phyloP scores from a whole-genome alignment of 2,888 invertebrate genomes.

The Tribolium freemani region DNA sequence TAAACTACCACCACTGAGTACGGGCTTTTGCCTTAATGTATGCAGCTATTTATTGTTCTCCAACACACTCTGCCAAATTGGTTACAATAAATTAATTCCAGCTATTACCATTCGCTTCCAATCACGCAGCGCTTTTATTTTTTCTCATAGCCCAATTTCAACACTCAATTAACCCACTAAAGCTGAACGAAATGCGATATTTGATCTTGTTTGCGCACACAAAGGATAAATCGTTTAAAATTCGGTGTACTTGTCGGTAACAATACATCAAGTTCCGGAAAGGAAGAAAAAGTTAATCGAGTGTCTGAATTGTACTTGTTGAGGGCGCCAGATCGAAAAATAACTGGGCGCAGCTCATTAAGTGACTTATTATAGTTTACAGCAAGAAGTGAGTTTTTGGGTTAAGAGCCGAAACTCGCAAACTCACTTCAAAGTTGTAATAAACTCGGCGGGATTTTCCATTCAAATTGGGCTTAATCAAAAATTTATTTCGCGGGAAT shows the following conservation, averaged over 20 bases:
- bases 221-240: neutral
- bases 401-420: neutral
- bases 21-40: neutral
- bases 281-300: neutral
- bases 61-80: neutral
- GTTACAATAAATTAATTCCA: neutral
- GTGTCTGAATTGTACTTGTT: neutral
- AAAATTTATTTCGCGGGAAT: constrained; percentile 10
- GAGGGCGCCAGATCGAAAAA: neutral
- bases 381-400: no score
- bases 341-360: neutral
- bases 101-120: neutral
- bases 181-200: neutral
- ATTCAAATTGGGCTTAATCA: constrained; percentile 8
- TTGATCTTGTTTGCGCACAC: no score
- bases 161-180: neutral
- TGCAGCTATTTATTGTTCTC: neutral
- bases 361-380: neutral
- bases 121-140: no score
- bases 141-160: no score
- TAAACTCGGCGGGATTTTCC: constrained; percentile 2
- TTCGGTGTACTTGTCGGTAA: neutral
- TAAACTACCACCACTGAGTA: neutral
- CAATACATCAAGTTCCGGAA: neutral
- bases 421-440: constrained; percentile 17